These are phyloP conservation scores for Cynoglossus semilaevis DNA, from an alignment of 2,113 vertebrate genomes.

Conservation along the genomic window DNA sequence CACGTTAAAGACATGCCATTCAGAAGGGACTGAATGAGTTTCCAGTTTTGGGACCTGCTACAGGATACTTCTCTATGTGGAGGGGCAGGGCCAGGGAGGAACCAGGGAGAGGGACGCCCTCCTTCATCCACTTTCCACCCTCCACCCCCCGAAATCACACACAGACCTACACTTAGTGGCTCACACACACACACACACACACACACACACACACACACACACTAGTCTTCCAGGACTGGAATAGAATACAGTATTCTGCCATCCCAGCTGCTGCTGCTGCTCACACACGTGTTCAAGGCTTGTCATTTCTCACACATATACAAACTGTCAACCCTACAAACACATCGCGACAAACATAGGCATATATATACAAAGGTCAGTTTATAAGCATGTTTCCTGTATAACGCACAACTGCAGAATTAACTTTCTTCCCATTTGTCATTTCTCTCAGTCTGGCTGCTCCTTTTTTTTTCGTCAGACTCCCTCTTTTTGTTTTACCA, in stretches of 20 bases:
- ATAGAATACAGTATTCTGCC: conserved; percentile 31
- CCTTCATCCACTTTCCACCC: conserved; percentile 14
- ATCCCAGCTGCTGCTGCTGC: conserved; percentile 17
- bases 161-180: not conserved
- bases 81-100: conserved; percentile 69
- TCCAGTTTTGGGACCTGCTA: conserved; percentile 68
- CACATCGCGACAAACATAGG: not conserved
- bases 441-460: conserved; percentile 7
- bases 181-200: conserved; percentile 5
- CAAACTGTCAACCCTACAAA: not conserved
- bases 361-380: not conserved
- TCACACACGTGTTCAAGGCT: conserved; percentile 7
- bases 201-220: not conserved
- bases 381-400: not conserved
- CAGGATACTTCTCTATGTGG: conserved; percentile 65
- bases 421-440: not conserved
- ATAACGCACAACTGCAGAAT: not conserved
- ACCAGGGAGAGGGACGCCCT: conserved; percentile 54
- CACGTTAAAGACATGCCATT: conserved; percentile 68
- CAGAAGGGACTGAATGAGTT: conserved; percentile 71
- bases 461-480: conserved; percentile 2
- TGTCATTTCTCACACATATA: not conserved
- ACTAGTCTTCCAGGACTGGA: conserved; percentile 7
- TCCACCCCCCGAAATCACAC: conserved; percentile 1
- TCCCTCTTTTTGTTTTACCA: conserved; percentile 43